Percentiles rank a stretch among this genome's conserved stretches.
phyloP scores from a whole-genome alignment of 2,888 invertebrate species.

The Sicus ferrugineus region DNA sequence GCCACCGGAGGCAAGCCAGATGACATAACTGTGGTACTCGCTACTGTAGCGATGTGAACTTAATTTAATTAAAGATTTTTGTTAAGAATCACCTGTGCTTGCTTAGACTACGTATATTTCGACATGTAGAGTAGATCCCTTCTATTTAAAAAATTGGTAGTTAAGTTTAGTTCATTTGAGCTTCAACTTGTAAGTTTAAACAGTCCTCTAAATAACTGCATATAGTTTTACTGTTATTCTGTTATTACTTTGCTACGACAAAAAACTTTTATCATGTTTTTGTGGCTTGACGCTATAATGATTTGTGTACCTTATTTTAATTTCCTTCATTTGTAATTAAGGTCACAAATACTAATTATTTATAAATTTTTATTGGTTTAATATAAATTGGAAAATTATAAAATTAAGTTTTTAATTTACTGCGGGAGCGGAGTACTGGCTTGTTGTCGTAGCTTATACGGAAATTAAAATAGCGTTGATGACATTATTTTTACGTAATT shows the following conservation, averaged over 20 bases:
- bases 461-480: no score
- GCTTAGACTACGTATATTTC: slow-evolving; percentile 24
- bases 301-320: not conserved
- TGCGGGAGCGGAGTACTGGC: not conserved
- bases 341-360: slow-evolving; percentile 11
- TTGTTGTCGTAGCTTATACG: no score
- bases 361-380: slow-evolving; percentile 1
- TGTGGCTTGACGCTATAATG: slow-evolving; percentile 7
- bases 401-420: not conserved
- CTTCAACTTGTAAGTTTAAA: slow-evolving; percentile 37
- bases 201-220: slow-evolving; percentile 33
- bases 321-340: slow-evolving; percentile 6
- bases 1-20: slow-evolving; percentile 97
- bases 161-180: slow-evolving; percentile 29
- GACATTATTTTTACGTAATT: no score
- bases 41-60: slow-evolving; percentile 81
- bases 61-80: slow-evolving; percentile 39
- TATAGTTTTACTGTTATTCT: slow-evolving; percentile 20
- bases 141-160: slow-evolving; percentile 14
- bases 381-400: not conserved
- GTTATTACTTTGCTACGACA: not conserved
- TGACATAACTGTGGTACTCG: slow-evolving; percentile 96
- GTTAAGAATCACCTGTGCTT: slow-evolving; percentile 29
- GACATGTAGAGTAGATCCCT: slow-evolving; percentile 16
- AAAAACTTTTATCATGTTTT: not conserved